These are phyloP conservation scores for Psylliodes chrysocephalus DNA, from an alignment of 2,888 invertebrate species.

Conservation along the genomic window DNA sequence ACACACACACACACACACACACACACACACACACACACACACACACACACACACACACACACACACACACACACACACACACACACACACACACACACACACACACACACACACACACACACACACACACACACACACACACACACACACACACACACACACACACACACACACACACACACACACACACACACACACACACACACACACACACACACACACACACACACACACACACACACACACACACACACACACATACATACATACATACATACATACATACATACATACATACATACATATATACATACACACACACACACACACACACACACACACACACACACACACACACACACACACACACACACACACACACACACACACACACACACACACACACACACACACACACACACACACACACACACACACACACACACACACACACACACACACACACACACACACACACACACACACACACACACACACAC, in stretches of 20 bases:
- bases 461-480: not conserved
- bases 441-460: not conserved
- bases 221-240: not conserved
- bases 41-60: too few relatives aligned
- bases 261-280: not conserved
- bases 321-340: not conserved
- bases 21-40: too few relatives aligned
- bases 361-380: not conserved
- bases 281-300: not conserved
- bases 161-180: too few relatives aligned
- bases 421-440: not conserved
- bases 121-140: too few relatives aligned
- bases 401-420: not conserved
- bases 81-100: too few relatives aligned
- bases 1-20: too few relatives aligned
- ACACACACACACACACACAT: not conserved
- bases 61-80: too few relatives aligned
- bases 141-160: too few relatives aligned
- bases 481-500: not conserved
- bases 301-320: not conserved
- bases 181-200: too few relatives aligned
- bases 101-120: too few relatives aligned
- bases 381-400: not conserved
- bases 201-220: not conserved
- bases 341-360: not conserved